These are phyloP conservation scores for Drosophila neonasuta DNA, from an alignment of 2,888 invertebrate species.

Conservation along the genomic window DNA sequence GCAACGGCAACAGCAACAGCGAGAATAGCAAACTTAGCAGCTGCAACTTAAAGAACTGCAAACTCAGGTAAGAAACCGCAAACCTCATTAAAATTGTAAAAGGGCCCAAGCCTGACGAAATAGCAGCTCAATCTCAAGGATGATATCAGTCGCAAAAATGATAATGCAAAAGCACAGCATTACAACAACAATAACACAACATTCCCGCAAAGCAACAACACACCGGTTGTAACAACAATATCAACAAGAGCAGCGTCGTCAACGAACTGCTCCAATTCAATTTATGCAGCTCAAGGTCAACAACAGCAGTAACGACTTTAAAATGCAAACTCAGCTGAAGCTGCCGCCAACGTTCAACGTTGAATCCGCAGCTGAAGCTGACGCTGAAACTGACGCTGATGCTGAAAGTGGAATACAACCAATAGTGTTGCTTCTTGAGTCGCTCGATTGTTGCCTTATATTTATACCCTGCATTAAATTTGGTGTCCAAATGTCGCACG, in stretches of 20 bases:
- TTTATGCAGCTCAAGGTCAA: constrained; percentile 76
- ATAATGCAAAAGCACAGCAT: constrained; percentile 40
- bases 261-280: constrained; percentile 77
- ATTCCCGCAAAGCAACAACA: constrained; percentile 14
- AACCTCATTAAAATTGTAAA: constrained; percentile 44
- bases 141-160: constrained; percentile 47
- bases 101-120: constrained; percentile 45
- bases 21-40: constrained; percentile 12
- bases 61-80: constrained; percentile 48
- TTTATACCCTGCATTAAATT: constrained; percentile 26
- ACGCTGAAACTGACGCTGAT: constrained; percentile 5
- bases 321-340: constrained; percentile 69
- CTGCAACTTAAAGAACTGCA: constrained; percentile 48
- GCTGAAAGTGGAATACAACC: constrained; percentile 23
- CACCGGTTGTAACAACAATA: constrained; percentile 19
- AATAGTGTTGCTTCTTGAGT: constrained; percentile 18
- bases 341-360: constrained; percentile 35
- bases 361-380: constrained; percentile 11
- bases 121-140: constrained; percentile 56
- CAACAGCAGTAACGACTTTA: constrained; percentile 62
- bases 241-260: constrained; percentile 45
- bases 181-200: constrained; percentile 31
- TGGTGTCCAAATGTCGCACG: background rate
- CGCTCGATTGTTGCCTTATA: constrained; percentile 6
- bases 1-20: constrained; percentile 12